Conservation (phyloP, 2,797 vertebrate species). For the Muscicapa comitata region DNA sequence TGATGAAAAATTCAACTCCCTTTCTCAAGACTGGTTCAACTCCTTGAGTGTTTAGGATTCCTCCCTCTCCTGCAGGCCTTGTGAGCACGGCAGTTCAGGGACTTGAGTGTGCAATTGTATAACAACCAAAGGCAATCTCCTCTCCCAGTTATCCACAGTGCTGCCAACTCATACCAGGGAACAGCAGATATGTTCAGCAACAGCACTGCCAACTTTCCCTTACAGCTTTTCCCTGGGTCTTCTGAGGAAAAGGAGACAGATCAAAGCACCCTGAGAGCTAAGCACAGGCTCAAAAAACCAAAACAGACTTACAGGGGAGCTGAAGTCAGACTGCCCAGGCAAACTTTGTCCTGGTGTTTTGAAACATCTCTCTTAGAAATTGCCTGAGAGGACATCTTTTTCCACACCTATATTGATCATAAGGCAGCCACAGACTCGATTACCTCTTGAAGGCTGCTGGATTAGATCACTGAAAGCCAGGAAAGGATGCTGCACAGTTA, state of each 20-base stretch:
- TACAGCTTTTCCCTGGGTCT: not conserved
- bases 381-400: not conserved
- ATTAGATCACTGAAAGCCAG: not conserved
- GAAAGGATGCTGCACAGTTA: not conserved
- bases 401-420: not conserved
- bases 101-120: not conserved
- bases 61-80: not conserved
- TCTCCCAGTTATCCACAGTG: not conserved
- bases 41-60: not conserved
- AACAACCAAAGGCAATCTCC: not conserved
- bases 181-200: not conserved
- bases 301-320: not conserved
- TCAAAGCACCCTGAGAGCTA: not conserved
- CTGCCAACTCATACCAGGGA: not conserved
- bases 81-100: not conserved
- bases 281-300: not conserved
- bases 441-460: not conserved
- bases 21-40: not conserved
- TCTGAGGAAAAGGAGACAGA: not conserved
- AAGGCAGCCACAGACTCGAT: not conserved
- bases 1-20: not conserved
- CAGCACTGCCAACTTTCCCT: not conserved
- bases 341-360: not conserved
- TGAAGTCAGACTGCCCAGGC: not conserved
- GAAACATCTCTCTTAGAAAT: not conserved